These are phyloP conservation scores for Corythoichthys haematopterus DNA, from an alignment of 2,113 vertebrate species.

Conservation along the genomic window DNA sequence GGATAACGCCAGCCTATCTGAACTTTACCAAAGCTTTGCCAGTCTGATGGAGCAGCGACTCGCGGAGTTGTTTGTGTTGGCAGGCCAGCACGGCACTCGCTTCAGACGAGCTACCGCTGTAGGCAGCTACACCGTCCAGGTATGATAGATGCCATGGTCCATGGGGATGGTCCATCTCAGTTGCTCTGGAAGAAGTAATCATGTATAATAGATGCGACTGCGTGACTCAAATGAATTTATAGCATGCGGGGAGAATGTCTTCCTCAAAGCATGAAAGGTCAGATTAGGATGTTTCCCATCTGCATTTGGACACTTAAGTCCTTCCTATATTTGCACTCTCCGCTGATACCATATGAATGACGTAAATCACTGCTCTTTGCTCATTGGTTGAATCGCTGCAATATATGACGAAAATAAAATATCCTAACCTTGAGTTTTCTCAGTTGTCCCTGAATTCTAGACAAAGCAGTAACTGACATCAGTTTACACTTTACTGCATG, in stretches of 20 bases:
- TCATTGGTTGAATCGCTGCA: neutral
- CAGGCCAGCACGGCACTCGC: constrained; percentile 83
- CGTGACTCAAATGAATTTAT: neutral
- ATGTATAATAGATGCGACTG: constrained; percentile 1
- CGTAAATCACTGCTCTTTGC: neutral
- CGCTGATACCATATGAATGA: neutral
- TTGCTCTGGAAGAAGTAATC: neutral
- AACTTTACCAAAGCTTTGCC: constrained; percentile 94
- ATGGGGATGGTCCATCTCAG: neutral
- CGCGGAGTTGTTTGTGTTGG: constrained; percentile 88
- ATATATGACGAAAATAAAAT: neutral
- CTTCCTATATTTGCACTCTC: no score
- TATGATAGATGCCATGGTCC: constrained; percentile 41
- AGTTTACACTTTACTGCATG: neutral
- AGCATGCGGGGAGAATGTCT: constrained; percentile 1
- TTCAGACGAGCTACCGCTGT: constrained; percentile 86
- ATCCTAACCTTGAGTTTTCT: neutral
- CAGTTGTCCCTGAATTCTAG: neutral
- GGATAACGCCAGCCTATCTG: constrained; percentile 82
- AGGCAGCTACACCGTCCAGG: constrained; percentile 95
- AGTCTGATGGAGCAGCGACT: constrained; percentile 94
- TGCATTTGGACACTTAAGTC: neutral
- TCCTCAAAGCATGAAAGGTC: neutral
- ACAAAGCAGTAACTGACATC: constrained; percentile 11
- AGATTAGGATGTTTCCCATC: neutral